A percentile compares a stretch with the other conserved stretches of the same genome.
Evolutionary conservation across 2,888 invertebrate species (phyloP).

Genomic region (Aleiodes testaceus): DNA sequence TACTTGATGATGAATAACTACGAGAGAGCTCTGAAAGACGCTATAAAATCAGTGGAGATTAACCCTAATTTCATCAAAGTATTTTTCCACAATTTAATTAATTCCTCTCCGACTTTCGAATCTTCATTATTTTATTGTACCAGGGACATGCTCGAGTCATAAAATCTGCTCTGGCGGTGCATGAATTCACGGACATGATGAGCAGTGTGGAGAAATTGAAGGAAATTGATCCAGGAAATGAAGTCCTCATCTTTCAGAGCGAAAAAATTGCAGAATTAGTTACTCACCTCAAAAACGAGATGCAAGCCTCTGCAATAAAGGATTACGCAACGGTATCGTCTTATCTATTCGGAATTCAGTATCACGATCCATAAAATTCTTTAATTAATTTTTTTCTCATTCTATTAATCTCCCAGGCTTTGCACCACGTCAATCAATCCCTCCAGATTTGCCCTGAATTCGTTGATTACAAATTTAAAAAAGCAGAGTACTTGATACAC

Average conservation of each 20-base stretch:
- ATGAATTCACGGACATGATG: background rate
- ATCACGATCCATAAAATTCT: background rate
- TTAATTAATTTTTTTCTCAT: background rate
- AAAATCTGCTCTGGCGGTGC: background rate
- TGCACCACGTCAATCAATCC: background rate
- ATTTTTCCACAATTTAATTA: conserved; percentile 23
- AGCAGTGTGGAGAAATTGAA: background rate
- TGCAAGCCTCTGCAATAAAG: background rate
- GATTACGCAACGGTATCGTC: background rate
- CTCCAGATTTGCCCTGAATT: background rate
- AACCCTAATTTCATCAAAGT: conserved; percentile 86
- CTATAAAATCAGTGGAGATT: conserved; percentile 83
- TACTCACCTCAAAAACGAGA: background rate
- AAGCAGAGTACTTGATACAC: background rate
- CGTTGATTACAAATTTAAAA: background rate
- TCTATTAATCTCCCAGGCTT: background rate
- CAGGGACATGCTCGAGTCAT: conserved; percentile 7
- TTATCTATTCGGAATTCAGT: too few species aligned
- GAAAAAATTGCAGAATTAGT: background rate
- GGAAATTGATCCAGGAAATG: background rate
- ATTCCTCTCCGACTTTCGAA: background rate
- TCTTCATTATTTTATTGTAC: background rate
- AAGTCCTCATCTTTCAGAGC: background rate
- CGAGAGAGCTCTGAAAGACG: conserved; percentile 88
- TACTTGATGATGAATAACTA: conserved; percentile 93